A percentile compares a stretch with the other conserved stretches of the same genome.
phyloP scores from a whole-genome alignment of 2,888 invertebrate species.

The Hypselothyrea guttata region DNA sequence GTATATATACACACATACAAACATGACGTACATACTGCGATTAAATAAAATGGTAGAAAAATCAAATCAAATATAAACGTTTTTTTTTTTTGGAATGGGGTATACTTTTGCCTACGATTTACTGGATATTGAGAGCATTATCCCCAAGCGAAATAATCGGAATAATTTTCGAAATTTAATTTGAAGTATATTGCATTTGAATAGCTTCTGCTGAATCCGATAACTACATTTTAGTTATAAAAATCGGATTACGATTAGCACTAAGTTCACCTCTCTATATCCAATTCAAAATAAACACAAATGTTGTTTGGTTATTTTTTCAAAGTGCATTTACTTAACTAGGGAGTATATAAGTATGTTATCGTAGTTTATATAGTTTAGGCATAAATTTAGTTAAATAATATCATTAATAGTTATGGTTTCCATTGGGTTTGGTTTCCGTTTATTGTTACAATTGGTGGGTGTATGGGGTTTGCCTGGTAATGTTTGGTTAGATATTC shows the following conservation, averaged over 20 bases:
- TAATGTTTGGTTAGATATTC: slow-evolving; percentile 5
- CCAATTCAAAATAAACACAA: background rate
- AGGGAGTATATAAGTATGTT: slow-evolving; percentile 53
- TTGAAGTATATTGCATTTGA: too few species aligned
- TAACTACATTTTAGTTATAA: too few species aligned
- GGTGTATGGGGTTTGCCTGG: slow-evolving; percentile 25
- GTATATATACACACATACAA: slow-evolving; percentile 33
- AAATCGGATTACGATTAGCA: too few species aligned
- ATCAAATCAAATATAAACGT: slow-evolving; percentile 18
- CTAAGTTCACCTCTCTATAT: too few species aligned
- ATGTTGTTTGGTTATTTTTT: slow-evolving; percentile 27
- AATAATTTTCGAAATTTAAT: too few species aligned
- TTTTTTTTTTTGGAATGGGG: too few species aligned
- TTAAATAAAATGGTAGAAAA: slow-evolving; percentile 46
- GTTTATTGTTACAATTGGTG: slow-evolving; percentile 26
- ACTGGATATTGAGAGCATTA: too few species aligned
- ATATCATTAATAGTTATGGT: slow-evolving; percentile 64
- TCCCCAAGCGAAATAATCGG: too few species aligned
- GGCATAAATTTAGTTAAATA: slow-evolving; percentile 55
- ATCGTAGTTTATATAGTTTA: slow-evolving; percentile 29
- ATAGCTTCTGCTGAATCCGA: too few species aligned
- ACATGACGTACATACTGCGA: too few species aligned
- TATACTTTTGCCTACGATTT: too few species aligned
- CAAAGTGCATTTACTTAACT: slow-evolving; percentile 65
- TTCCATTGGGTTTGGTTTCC: slow-evolving; percentile 13